Base-by-base conservation (phyloP, 2,888 invertebrate species). In the Eupithecia subumbrata region DNA sequence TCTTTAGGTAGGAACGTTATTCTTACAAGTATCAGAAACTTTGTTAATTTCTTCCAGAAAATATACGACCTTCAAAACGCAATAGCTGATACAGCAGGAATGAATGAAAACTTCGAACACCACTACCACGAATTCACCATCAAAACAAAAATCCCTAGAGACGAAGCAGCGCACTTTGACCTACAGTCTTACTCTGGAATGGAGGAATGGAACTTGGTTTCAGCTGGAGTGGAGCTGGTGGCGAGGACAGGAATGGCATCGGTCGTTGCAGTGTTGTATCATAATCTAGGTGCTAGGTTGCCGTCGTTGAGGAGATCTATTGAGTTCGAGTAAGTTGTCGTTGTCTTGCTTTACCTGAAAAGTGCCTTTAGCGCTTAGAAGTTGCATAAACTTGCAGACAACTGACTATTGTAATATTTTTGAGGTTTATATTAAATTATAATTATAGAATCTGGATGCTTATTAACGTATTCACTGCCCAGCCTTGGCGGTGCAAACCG, bases 281-380 rank as follows among this genome's bases (percentile, higher is more conserved):
- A 95, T 82, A 96, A 96, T 83, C 89, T 97, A 75, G 95, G 96
- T 9, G 91, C 95, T 7, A 96, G 96, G 82, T 90, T 97, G 77
- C 97, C 97, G 0, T 95, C 95, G 0, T 89, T 96, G 73, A 95
- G 96, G 71, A 94, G 96, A 79, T 92, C 91, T 73, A 95, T 96
- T 78, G 95, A 96, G 85, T 94, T 95, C 80, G 96, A 95, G 97
- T 97, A 91, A 95, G 96, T 72, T 8, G 4, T 22, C 3, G 18
- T 52, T n/a, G 4, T 22, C 5, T 60, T 14, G 11, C 22, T 56
- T 56, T 2, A 22, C 5, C 12, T 25, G 25, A 60, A 22, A 3
- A 22, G 22, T 22, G 9, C 22, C 9, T 48, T 3, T n/a, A 22
- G 25, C 14, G 56, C 9, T 43, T 12, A 43, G 43, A 8, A 43